These are phyloP conservation scores for Sarcoramphus papa DNA, from an alignment of 2,797 vertebrate genomes.

Conservation along the genomic window DNA sequence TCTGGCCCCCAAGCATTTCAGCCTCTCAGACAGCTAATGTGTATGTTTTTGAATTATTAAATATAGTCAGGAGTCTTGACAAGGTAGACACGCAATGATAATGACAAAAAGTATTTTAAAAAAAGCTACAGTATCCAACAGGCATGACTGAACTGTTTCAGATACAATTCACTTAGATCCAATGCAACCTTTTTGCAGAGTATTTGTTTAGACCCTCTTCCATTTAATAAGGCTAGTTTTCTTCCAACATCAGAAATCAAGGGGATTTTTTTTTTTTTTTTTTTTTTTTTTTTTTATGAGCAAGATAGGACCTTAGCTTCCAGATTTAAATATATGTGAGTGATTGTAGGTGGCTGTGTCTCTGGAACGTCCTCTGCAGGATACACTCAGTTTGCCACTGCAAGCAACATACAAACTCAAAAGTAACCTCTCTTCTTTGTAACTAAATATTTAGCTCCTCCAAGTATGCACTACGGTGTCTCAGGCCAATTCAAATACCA, in stretches of 20 bases:
- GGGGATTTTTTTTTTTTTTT: no score
- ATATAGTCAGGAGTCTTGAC: neutral
- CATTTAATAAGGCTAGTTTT: neutral
- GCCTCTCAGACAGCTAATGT: neutral
- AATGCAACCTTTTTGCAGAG: neutral
- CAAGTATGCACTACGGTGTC: neutral
- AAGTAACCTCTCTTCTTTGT: neutral
- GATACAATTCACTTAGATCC: neutral
- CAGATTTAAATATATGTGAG: fast-evolving
- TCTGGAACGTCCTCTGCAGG: neutral
- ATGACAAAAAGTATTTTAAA: neutral
- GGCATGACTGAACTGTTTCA: neutral
- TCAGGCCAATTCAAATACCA: neutral
- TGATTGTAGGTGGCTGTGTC: neutral
- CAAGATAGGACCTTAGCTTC: neutral
- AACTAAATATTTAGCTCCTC: neutral
- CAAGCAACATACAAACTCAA: neutral
- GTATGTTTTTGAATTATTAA: neutral
- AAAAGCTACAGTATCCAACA: neutral
- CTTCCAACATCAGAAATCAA: neutral
- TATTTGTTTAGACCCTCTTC: neutral
- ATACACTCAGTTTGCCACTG: neutral
- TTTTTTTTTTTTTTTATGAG: no score
- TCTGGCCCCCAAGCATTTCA: neutral
- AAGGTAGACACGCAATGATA: neutral